Percentiles rank a stretch among this genome's conserved stretches.
These are phyloP conservation scores for Drosophila ercepeae DNA, from an alignment of 1,140 invertebrate genomes.

Conservation along the genomic window DNA sequence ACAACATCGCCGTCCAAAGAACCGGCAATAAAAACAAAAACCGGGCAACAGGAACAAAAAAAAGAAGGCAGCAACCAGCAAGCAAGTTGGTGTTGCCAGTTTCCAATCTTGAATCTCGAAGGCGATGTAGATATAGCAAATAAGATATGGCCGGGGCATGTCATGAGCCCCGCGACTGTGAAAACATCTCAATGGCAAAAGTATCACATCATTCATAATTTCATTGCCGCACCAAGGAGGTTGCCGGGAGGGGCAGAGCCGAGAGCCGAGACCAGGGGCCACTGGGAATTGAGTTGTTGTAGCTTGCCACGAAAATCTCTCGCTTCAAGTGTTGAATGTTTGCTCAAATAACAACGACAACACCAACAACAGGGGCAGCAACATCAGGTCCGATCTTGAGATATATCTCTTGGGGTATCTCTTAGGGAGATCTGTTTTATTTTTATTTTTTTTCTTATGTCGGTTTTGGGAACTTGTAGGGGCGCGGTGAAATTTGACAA, in stretches of 20 bases:
- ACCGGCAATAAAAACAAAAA: constrained; percentile 29
- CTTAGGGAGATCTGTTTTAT: constrained; percentile 43
- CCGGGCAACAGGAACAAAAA: constrained; percentile 14
- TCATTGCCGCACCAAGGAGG: constrained; percentile 58
- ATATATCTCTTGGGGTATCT: constrained; percentile 54
- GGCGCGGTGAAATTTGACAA: constrained; percentile 80
- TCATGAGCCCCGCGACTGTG: constrained; percentile 77
- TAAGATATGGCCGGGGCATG: constrained; percentile 80
- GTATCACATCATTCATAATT: constrained; percentile 84
- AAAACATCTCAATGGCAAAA: constrained; percentile 83
- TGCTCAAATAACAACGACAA: constrained; percentile 78
- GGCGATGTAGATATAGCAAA: constrained; percentile 80
- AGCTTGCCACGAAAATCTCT: constrained; percentile 79
- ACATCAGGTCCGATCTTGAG: constrained; percentile 36
- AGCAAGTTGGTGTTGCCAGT: constrained; percentile 19
- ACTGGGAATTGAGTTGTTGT: constrained; percentile 75
- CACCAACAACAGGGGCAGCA: constrained; percentile 32
- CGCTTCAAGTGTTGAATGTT: constrained; percentile 81
- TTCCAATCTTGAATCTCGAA: constrained; percentile 50
- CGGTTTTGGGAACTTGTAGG: constrained; percentile 18
- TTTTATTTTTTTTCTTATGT: neutral
- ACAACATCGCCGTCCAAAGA: constrained; percentile 24
- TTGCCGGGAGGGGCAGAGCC: neutral
- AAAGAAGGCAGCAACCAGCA: constrained; percentile 1
- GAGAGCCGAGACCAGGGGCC: neutral